Base-by-base conservation (phyloP, 2,888 invertebrate species). In the Zeuzera pyrina region DNA sequence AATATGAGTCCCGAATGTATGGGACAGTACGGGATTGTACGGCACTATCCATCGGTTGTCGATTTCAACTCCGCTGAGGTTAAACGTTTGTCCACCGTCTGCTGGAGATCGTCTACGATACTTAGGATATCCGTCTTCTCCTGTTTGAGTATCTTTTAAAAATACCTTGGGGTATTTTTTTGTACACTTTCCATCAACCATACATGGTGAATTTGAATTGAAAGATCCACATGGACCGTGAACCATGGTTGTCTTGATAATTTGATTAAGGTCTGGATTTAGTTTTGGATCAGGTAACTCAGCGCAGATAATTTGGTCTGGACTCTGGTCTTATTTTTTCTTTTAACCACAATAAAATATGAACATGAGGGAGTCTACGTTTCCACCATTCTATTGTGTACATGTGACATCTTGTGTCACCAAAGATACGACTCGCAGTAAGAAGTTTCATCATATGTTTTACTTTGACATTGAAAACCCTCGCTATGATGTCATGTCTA, bases 101-200 rank as follows among this genome's bases (percentile, higher is more conserved):
- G 24, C 23, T 12, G 29, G 15, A 10, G 29, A 31, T 15, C 36
- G 25, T n/a, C 32, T 19, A 7, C 33, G 19, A 13, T 31, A 36
- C 6, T 19, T 10, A 15, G 35, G 39, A 34, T 61, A 69, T n/a
- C 57, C 54, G 39, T 63, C 51, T 5, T 33, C 40, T 1, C 47
- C 45, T 8, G 49, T 34, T 6, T 35, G 26, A 11, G 66, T 70
- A 15, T 37, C 34, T 34, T 55, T 54, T n/a, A n/a, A n/a, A 29
- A 16, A 12, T 19, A 13, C 21, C 12, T 29, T 21, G 21, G 12
- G 22, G 19, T 22, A 13, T 14, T 11, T 34, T 38, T 27, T 34
- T 25, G 34, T 21, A 34, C 30, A 34, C 12, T 30, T 34, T 25
- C 34, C 34, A 26, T 34, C 27, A 16, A 16, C 22, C 30, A 34